Conservation (phyloP, 2,888 invertebrate genomes). For the Apodemia duryi region DNA sequence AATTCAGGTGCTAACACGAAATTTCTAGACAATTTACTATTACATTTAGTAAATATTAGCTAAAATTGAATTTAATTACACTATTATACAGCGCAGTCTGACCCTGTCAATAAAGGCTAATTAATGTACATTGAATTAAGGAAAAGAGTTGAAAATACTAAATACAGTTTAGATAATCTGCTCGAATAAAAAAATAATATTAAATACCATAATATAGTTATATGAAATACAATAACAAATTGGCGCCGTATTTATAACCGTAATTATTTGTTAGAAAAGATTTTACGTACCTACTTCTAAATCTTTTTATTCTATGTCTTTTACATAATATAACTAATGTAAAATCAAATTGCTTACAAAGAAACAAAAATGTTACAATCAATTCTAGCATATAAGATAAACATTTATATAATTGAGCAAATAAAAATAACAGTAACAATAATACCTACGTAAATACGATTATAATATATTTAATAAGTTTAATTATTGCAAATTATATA, state of each 20-base stretch:
- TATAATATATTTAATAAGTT: constrained; percentile 53
- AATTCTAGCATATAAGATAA: constrained; percentile 62
- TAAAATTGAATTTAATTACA: constrained; percentile 65
- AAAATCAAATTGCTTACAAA: constrained; percentile 8
- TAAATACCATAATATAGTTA: neutral
- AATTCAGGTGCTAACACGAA: constrained; percentile 66
- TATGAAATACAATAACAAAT: constrained; percentile 12
- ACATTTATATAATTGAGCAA: constrained; percentile 76
- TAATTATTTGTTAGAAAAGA: neutral
- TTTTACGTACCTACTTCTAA: constrained; percentile 8
- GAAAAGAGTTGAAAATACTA: constrained; percentile 23
- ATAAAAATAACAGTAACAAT: constrained; percentile 76
- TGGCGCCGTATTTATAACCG: constrained; percentile 1
- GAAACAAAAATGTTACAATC: constrained; percentile 25
- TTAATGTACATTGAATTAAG: constrained; percentile 41
- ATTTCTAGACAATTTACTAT: constrained; percentile 54
- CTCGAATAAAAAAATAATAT: constrained; percentile 7
- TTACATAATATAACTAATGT: constrained; percentile 15
- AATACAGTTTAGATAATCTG: constrained; percentile 6
- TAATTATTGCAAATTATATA: constrained; percentile 50
- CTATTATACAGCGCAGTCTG: constrained; percentile 64
- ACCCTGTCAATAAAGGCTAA: constrained; percentile 76
- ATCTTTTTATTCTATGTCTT: constrained; percentile 20
- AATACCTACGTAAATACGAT: constrained; percentile 61
- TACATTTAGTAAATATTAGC: constrained; percentile 62